Base-by-base conservation (phyloP, 2,797 vertebrate genomes). In the Channa striata region DNA sequence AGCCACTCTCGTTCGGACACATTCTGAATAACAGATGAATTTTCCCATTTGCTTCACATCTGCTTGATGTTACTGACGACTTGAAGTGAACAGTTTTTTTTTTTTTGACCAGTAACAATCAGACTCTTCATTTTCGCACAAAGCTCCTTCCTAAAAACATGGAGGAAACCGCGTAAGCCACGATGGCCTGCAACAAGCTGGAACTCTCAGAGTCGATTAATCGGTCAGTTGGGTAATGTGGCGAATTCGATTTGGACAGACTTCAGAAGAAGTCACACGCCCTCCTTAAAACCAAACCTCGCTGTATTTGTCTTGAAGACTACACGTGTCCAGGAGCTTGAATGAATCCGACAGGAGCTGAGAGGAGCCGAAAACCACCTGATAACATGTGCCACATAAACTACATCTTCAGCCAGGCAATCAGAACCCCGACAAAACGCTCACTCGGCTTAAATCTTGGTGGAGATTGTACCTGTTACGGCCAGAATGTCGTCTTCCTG, bases 391-490 rank as follows among this genome's bases (percentile, higher is more conserved):
- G 53, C 23, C 51, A 46, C 42, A 48, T 47, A 69, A 23, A 43
- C 58, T 19, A 33, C 52, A 43, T 33, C 39, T 64, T 51, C 53
- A 48, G 52, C 20, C 54, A 40, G 44, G 0, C 63, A 56, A 52
- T 67, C 64, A 74, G 59, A 72, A 57, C 40, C 30, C 8, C 23
- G 25, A 39, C 23, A 50, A 52, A 81, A 65, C 2, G 68, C 39
- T 62, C 17, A 33, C 46, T 57, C 16, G 8, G 34, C 63, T 69
- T 53, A 17, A 30, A 57, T 68, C 58, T 52, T 20, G 19, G 37
- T 57, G 17, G 47, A 68, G 30, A 52, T 17, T 52, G 34, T 47
- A 47, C 20, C 50, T 44, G 8, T 33, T 60, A 33, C 34, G 50
- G 52, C 9, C 8, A 46, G 62, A 71, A 30, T 71, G 20, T 13